Conservation (phyloP, 2,113 vertebrate species). For the Polypterus senegalus region DNA sequence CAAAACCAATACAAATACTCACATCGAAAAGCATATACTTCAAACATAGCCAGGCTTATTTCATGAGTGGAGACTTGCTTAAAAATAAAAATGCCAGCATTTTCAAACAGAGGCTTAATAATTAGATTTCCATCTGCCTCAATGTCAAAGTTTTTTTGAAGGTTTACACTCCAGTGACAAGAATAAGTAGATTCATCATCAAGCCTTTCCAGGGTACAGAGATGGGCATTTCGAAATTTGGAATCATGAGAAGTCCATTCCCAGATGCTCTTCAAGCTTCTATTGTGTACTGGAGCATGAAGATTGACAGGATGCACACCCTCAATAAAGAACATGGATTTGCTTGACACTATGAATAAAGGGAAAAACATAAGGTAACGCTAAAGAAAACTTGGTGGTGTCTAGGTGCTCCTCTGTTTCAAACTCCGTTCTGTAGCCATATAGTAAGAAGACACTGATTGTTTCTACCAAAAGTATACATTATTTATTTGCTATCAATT, state of each 20-base stretch:
- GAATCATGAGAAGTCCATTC: not conserved
- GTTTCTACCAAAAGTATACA: no score
- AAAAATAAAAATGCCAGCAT: not conserved
- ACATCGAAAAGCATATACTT: not conserved
- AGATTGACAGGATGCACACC: not conserved
- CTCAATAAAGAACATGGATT: not conserved
- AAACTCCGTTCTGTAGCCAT: no score
- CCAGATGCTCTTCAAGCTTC: not conserved
- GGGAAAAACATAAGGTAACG: no score
- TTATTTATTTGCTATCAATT: no score
- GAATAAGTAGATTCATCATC: not conserved
- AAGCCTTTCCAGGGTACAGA: no score
- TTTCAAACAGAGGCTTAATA: not conserved
- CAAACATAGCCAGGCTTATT: not conserved
- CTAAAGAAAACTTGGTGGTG: no score
- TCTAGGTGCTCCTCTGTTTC: no score
- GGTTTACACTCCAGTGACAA: not conserved
- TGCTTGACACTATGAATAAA: not conserved
- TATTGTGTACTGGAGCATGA: not conserved
- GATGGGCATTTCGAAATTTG: not conserved
- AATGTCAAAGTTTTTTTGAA: not conserved
- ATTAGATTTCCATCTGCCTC: not conserved
- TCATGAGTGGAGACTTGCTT: not conserved
- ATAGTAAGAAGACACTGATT: no score
- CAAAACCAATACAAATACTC: not conserved